A percentile compares a stretch with the other conserved stretches of the same genome.
These are phyloP conservation scores for Myotis myotis DNA, from an alignment of 2,797 vertebrate species.

Conservation along the genomic window DNA sequence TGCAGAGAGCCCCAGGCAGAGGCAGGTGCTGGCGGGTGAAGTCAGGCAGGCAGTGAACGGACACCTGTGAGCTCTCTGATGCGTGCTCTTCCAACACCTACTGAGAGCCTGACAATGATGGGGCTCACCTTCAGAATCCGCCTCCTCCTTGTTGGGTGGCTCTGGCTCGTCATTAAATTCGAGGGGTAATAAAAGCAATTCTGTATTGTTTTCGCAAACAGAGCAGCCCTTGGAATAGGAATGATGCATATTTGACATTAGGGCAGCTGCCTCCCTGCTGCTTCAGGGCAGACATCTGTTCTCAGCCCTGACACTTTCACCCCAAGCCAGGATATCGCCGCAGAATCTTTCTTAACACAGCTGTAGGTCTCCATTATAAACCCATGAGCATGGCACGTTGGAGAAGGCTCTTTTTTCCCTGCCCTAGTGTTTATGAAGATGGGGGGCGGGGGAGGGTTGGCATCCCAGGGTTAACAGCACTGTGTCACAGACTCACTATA, in stretches of 20 bases:
- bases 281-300: background rate
- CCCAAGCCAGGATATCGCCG: background rate
- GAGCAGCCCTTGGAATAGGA: background rate
- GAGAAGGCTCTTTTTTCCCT: background rate
- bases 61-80: background rate
- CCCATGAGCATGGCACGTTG: background rate
- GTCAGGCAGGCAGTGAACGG: background rate
- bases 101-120: rapidly evolving
- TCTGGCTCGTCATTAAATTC: background rate
- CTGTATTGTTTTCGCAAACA: background rate
- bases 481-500: rapidly evolving
- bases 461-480: background rate
- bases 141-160: background rate
- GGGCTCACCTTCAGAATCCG: background rate
- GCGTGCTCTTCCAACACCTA: background rate
- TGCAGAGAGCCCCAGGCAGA: background rate
- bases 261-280: background rate
- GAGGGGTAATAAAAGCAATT: background rate
- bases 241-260: background rate
- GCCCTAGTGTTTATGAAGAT: background rate
- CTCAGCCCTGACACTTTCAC: background rate
- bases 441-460: background rate
- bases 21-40: background rate
- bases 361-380: background rate
- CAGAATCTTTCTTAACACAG: background rate